phyloP scores from a whole-genome alignment of 2,888 invertebrate genomes.

The Matsumyia berberina region DNA sequence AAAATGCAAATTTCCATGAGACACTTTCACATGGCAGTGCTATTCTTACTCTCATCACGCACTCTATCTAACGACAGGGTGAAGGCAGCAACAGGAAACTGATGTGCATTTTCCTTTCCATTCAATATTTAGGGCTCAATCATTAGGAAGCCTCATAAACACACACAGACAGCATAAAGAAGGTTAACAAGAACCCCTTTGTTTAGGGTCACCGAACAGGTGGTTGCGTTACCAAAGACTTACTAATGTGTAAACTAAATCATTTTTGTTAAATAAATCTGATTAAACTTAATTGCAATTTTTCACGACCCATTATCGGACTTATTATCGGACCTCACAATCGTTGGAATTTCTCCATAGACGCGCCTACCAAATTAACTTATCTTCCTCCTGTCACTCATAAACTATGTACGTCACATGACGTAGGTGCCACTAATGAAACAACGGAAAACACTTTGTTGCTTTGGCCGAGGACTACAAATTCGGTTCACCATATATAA shows the following conservation, averaged over 20 bases:
- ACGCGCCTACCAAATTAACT: not conserved
- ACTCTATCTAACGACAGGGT: not conserved
- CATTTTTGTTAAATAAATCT: not conserved
- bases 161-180: not conserved
- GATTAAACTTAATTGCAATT: constrained; percentile 14
- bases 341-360: not conserved
- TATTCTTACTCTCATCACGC: not conserved
- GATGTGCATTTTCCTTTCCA: not conserved
- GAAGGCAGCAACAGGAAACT: not conserved
- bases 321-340: not conserved
- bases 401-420: not conserved
- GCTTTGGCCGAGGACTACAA: not conserved
- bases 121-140: not conserved
- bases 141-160: not conserved
- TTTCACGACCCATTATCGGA: not conserved
- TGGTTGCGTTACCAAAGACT: not conserved
- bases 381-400: not conserved
- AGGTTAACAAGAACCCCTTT: too few species aligned
- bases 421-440: not conserved
- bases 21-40: not conserved
- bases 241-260: not conserved
- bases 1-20: constrained; percentile 4
- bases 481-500: not conserved
- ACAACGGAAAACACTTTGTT: not conserved
- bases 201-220: not conserved